phyloP scores from a whole-genome alignment of 2,113 vertebrate species.

The Psammodynastes pulverulentus region DNA sequence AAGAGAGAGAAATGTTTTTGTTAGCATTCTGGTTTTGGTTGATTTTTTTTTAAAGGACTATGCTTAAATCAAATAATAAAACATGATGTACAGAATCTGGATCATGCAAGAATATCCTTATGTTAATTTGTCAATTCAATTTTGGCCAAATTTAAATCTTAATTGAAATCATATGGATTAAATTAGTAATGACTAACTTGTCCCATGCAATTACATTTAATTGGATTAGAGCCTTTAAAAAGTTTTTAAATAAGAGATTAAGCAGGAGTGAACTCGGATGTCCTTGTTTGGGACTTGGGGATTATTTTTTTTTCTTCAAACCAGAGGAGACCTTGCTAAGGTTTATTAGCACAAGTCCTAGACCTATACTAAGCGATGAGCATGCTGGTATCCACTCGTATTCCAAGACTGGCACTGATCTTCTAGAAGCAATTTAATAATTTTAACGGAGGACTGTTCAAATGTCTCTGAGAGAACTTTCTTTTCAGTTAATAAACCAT shows the following conservation, averaged over 20 bases:
- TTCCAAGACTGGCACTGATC: background rate
- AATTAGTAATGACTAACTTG: background rate
- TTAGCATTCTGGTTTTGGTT: constrained; percentile 22
- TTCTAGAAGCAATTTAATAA: background rate
- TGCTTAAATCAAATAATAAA: constrained; percentile 54
- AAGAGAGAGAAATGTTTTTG: constrained; percentile 28
- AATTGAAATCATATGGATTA: background rate
- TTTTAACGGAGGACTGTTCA: background rate
- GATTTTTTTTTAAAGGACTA: constrained; percentile 32
- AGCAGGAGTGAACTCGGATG: background rate
- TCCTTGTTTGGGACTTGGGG: background rate
- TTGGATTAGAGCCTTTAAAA: background rate
- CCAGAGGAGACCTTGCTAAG: background rate
- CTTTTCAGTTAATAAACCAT: background rate
- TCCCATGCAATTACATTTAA: background rate
- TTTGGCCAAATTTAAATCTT: background rate
- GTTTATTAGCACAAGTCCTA: background rate
- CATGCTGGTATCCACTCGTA: background rate
- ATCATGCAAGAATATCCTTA: background rate
- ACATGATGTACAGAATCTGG: constrained; percentile 16
- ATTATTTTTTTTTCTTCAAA: background rate
- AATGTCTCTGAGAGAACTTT: background rate
- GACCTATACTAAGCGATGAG: background rate
- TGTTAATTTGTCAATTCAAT: background rate
- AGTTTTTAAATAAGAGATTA: background rate